Conservation (phyloP, 1,140 invertebrate genomes). For the Musca vetustissima region DNA sequence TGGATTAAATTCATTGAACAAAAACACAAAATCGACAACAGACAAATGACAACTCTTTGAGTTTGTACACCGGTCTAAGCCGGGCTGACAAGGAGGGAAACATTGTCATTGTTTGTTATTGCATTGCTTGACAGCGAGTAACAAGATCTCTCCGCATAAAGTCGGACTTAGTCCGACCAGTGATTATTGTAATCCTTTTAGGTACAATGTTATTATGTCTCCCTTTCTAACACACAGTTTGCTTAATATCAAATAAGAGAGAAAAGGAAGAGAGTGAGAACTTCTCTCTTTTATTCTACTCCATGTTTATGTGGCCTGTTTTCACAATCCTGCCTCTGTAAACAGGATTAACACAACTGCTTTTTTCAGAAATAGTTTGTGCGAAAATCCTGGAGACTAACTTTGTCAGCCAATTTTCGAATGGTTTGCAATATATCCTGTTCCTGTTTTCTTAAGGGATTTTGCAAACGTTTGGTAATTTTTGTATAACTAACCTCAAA, state of each 20-base stretch:
- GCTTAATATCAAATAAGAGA: no score
- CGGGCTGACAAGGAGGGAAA: no score
- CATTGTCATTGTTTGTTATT: neutral
- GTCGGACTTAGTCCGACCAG: neutral
- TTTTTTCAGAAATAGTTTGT: neutral
- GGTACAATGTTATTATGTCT: neutral
- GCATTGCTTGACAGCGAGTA: slow-evolving; percentile 6
- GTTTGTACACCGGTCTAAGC: no score
- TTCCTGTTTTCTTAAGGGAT: no score
- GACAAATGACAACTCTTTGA: no score
- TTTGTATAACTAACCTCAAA: no score
- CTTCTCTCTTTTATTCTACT: no score
- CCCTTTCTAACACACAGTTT: neutral
- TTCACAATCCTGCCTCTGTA: neutral
- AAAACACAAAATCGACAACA: no score
- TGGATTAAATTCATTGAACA: slow-evolving; percentile 19
- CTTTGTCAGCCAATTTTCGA: neutral
- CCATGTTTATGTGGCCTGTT: no score
- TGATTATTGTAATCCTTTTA: slow-evolving; percentile 7
- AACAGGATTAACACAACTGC: slow-evolving; percentile 7
- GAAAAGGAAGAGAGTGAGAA: no score
- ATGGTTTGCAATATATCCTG: no score
- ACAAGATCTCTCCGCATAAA: neutral
- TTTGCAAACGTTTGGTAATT: no score
- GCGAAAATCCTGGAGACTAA: slow-evolving; percentile 13